Percentiles rank a stretch among this genome's conserved stretches.
Evolutionary conservation across 2,888 invertebrate genomes (phyloP).

Genomic region (Agonopterix arenella): DNA sequence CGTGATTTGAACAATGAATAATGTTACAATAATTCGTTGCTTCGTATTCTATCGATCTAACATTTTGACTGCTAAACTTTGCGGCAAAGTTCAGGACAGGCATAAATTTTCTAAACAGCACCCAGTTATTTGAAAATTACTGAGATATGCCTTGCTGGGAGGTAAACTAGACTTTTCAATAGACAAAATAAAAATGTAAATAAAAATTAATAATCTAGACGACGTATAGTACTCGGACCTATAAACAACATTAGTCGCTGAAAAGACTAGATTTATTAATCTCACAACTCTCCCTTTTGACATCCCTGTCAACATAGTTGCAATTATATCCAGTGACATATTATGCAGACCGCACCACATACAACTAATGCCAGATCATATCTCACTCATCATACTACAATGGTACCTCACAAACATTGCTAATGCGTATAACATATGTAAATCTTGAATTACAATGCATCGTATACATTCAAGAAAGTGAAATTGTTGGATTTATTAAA

Average conservation of each 20-base stretch:
- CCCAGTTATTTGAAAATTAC: slow-evolving; percentile 35
- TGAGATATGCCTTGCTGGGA: background rate
- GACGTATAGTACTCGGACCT: too few relatives aligned
- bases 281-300: slow-evolving; percentile 13
- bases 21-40: slow-evolving; percentile 45
- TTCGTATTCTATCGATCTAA: slow-evolving; percentile 37
- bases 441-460: slow-evolving; percentile 22
- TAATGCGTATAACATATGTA: slow-evolving; percentile 25
- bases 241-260: background rate
- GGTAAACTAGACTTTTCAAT: too few relatives aligned
- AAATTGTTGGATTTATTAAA: slow-evolving; percentile 23
- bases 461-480: slow-evolving; percentile 22
- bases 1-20: slow-evolving; percentile 24
- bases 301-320: slow-evolving; percentile 11
- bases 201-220: too few relatives aligned
- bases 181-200: too few relatives aligned
- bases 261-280: slow-evolving; percentile 5
- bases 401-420: slow-evolving; percentile 26
- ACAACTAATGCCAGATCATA: slow-evolving; percentile 22
- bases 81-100: slow-evolving; percentile 46
- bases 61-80: slow-evolving; percentile 38
- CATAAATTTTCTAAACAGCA: slow-evolving; percentile 42
- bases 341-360: slow-evolving; percentile 1
- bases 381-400: slow-evolving; percentile 29
- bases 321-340: slow-evolving; percentile 8